Percentiles rank a stretch among this genome's conserved stretches.
These are phyloP conservation scores for Aythya baeri DNA, from an alignment of 2,113 vertebrate genomes.

Conservation along the genomic window DNA sequence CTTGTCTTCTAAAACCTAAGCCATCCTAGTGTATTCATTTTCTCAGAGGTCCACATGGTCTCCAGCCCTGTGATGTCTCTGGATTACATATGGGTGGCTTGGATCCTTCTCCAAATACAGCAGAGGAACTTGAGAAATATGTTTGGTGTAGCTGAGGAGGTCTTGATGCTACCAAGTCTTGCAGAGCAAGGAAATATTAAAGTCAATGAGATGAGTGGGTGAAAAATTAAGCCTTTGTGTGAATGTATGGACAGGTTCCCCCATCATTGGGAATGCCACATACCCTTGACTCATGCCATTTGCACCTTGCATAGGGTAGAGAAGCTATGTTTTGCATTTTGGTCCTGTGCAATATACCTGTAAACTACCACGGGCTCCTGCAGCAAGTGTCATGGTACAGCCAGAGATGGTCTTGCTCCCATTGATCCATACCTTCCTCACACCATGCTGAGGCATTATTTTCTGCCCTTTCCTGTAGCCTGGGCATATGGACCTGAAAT, in stretches of 20 bases:
- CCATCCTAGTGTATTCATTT: background rate
- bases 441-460: background rate
- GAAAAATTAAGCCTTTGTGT: background rate
- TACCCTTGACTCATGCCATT: background rate
- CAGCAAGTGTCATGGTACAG: background rate
- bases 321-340: background rate
- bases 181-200: background rate
- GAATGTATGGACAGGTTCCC: background rate
- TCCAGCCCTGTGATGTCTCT: background rate
- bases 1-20: background rate
- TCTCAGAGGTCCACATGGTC: background rate
- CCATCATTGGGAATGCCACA: background rate
- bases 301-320: background rate
- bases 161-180: background rate
- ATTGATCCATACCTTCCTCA: rapidly evolving
- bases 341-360: background rate
- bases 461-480: constrained; percentile 55
- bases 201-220: background rate
- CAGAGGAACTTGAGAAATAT: background rate
- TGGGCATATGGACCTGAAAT: constrained; percentile 61
- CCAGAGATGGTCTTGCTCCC: background rate
- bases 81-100: background rate
- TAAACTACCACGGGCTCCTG: background rate
- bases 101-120: background rate
- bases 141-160: background rate